Conservation (phyloP, 2,797 vertebrate genomes). For the Falco concolor region DNA sequence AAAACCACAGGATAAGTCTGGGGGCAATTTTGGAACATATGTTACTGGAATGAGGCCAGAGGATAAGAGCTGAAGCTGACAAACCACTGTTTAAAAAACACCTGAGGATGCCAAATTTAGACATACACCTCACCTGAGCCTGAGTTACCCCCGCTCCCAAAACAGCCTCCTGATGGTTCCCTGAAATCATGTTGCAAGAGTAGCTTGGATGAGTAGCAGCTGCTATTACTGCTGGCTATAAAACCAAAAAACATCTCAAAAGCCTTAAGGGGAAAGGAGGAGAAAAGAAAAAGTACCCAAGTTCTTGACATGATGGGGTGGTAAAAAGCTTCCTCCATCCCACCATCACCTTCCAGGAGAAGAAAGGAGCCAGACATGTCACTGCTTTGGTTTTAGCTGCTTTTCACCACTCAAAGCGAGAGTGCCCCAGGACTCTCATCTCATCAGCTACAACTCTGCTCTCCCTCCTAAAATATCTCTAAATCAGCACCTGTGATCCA, state of each 20-base stretch:
- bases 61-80: background rate
- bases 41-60: background rate
- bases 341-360: background rate
- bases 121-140: background rate
- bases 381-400: background rate
- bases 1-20: background rate
- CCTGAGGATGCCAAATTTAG: background rate
- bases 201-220: background rate
- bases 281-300: background rate
- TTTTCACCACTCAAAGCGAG: background rate
- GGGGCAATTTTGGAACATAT: background rate
- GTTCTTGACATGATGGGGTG: fast-evolving
- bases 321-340: background rate
- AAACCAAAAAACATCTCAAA: background rate
- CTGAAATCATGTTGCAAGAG: background rate
- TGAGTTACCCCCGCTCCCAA: background rate
- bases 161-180: background rate
- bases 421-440: background rate
- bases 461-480: background rate
- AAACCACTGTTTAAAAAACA: background rate
- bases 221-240: background rate
- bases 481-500: background rate
- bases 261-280: background rate
- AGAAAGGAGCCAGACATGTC: background rate
- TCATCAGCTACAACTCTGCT: background rate